Percentiles rank a stretch among this genome's conserved stretches.
Conservation (phyloP, 2,888 invertebrate genomes). For the Aphodius sticticus region DNA sequence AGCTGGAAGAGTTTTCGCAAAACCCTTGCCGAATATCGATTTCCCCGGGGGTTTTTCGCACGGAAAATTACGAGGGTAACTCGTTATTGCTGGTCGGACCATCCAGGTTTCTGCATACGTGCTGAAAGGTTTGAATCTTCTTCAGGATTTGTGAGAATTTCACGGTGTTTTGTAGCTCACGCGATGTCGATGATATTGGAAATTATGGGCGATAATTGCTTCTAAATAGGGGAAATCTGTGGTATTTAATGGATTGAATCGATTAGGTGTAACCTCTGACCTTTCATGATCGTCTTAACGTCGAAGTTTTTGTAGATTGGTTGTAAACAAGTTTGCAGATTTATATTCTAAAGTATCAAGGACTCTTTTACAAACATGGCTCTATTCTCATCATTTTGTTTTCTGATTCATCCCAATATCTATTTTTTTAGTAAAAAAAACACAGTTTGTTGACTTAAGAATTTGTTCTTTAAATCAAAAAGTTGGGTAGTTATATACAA, state of each 20-base stretch:
- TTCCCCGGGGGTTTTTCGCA: neutral
- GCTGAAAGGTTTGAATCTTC: too few relatives aligned
- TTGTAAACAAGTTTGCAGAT: too few relatives aligned
- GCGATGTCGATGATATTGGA: neutral
- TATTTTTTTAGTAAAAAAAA: too few relatives aligned
- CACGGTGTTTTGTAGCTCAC: neutral
- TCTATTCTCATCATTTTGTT: too few relatives aligned
- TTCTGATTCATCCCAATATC: too few relatives aligned
- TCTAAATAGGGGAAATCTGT: neutral
- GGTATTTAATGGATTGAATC: neutral
- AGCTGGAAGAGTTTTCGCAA: neutral
- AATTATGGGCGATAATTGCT: neutral
- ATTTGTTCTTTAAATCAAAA: too few relatives aligned
- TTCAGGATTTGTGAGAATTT: neutral
- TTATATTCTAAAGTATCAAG: too few relatives aligned
- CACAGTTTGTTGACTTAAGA: too few relatives aligned
- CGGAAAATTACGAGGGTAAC: neutral
- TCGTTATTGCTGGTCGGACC: too few relatives aligned
- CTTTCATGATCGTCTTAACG: neutral
- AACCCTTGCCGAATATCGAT: constrained; percentile 4
- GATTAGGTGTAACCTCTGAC: neutral
- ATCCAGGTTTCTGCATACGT: too few relatives aligned
- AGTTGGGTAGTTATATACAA: too few relatives aligned
- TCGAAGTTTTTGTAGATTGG: neutral
- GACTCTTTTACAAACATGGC: too few relatives aligned